Evolutionary conservation across 2,888 invertebrate genomes (phyloP), one percentile per base, ranked within the genome.

Genomic region (Atethmia centrago): DNA sequence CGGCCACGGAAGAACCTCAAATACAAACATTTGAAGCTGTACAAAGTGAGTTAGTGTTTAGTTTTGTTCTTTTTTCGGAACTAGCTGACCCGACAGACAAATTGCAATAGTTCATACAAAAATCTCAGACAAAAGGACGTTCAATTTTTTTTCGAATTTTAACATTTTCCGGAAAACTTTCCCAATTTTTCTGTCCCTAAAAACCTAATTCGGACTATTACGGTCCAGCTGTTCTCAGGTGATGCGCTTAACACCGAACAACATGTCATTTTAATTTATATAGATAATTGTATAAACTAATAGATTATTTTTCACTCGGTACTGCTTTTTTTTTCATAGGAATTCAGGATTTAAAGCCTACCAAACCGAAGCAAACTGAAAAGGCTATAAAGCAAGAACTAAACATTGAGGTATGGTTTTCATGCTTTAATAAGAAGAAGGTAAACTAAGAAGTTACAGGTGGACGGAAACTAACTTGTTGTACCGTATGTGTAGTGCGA

Each of bases 11-110:
- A 8, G 85, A 87, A 40, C 72, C 82, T n/a, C 76, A 72, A 55
- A 36, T 72, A 47, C 85, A 85, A 45, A 80, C 83, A 16, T 86
- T 85, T 59, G 86, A 87, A 53, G 81, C 88, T 3, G 82, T 89
- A 16, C 88, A 88, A 70, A 88, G 90, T 91, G 25, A 88, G 83
- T 68, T 14, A 21, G 16, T 31, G 47, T 59, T 40, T 16, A 36
- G 7, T 40, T 71, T 59, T 49, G 21, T 16, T 67, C 2, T 42
- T 45, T 4, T 16, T 36, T n/a, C n/a, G n/a, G n/a, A n/a, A n/a
- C n/a, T n/a, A n/a, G n/a, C n/a, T n/a, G n/a, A n/a, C n/a, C n/a
- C n/a, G n/a, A n/a, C n/a, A n/a, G n/a, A n/a, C n/a, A n/a, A n/a
- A n/a, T n/a, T n/a, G n/a, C n/a, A n/a, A n/a, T n/a, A n/a, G n/a